Evolutionary conservation across 1,140 invertebrate species (phyloP), one percentile per base, ranked within the genome.

Genomic region (Solenopsis invicta): DNA sequence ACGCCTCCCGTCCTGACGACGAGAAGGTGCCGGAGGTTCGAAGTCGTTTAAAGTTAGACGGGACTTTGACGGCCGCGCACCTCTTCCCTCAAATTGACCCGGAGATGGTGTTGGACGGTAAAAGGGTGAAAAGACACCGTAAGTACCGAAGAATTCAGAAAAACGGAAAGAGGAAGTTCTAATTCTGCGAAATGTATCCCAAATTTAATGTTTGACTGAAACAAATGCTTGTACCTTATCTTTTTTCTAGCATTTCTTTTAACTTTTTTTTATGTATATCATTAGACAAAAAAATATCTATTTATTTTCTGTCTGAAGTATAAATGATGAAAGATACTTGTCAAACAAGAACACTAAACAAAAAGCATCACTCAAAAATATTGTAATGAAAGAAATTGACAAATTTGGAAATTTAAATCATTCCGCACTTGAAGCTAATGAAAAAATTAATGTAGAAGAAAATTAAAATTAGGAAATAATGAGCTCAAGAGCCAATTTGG

Each of bases 11-110:
- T 80, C 34, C 56, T 78, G 80, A 87, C 76, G 86, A 41, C 59
- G 41, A 64, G 59, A 76, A 75, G 89, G 50, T 82, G 41, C 50
- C 62, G 80, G 71, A 87, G 82, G 89, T 85, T 84, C 87, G 69
- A 89, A 90, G 87, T 91, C 89, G 90, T 91, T 91, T 90, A 90
- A 91, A 91, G 74, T 90, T 91, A 84, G 64, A 88, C 66, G 84
- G 88, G 45, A 85, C 82, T 91, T 88, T 67, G 89, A 78, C 82
- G 82, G 64, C 45, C 56, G 88, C 66, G 21, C 82, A 75, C 76
- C 82, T 86, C 80, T 82, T 86, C 54, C 76, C 64, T 56, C 89
- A 86, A 87, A 90, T 91, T 86, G 87, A 87, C 62, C 76, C 41
- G 52, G 37, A 84, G 52, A 71, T 64, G 29, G 34, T 75, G 24